Evolutionary conservation across 2,797 vertebrate species (phyloP).

Genomic region (Acipenser transmontanus): DNA sequence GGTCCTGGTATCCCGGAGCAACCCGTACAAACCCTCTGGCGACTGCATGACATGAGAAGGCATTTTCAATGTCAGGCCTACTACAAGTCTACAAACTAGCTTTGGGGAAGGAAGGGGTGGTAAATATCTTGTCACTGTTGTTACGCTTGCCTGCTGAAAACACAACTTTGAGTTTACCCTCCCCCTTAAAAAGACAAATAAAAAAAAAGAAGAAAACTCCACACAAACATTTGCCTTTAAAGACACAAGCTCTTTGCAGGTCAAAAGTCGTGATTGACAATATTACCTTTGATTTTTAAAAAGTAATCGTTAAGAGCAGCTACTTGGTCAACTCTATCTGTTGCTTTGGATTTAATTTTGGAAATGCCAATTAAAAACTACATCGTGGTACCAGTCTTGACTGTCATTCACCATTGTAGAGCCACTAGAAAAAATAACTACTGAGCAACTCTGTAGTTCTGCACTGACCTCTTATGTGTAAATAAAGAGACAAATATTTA

Average conservation of each 20-base stretch:
- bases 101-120: not conserved
- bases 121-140: conserved; percentile 11
- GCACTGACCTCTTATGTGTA: no score
- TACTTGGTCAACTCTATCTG: no score
- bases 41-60: conserved; percentile 39
- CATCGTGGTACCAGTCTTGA: no score
- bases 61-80: conserved; percentile 37
- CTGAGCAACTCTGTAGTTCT: no score
- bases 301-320: not conserved
- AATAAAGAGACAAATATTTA: no score
- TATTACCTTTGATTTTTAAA: not conserved
- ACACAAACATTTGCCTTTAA: not conserved
- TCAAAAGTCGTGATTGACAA: not conserved
- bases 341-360: no score
- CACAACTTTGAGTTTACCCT: not conserved
- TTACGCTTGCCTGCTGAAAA: conserved; percentile 7
- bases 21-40: conserved; percentile 41
- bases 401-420: no score
- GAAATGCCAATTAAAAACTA: no score
- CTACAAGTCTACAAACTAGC: not conserved
- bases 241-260: not conserved
- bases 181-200: not conserved
- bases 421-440: no score
- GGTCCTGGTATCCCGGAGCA: conserved; percentile 53
- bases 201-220: not conserved